Conservation (phyloP, 2,888 invertebrate genomes). For the Desoria tigrina region DNA sequence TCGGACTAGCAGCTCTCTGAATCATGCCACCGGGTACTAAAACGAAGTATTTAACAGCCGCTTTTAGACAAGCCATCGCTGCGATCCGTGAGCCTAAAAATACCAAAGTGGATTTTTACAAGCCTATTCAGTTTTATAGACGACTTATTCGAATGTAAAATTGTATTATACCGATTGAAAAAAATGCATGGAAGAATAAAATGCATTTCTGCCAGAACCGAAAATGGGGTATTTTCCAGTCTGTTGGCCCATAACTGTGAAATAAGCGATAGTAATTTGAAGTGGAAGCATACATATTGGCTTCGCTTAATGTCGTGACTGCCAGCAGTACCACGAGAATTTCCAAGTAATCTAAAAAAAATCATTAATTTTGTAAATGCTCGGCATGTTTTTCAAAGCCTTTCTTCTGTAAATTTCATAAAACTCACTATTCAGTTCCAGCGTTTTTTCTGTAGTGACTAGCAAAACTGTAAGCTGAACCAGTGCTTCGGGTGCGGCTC, state of each 20-base stretch:
- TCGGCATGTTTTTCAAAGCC: background rate
- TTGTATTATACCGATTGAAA: slow-evolving; percentile 39
- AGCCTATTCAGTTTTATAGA: background rate
- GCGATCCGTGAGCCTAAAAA: slow-evolving; percentile 42
- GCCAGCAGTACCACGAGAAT: slow-evolving; percentile 44
- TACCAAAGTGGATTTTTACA: too few relatives aligned
- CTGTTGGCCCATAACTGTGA: slow-evolving; percentile 33
- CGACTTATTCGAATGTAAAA: background rate
- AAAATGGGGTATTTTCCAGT: slow-evolving; percentile 45
- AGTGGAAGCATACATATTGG: slow-evolving; percentile 42
- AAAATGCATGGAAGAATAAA: slow-evolving; percentile 47
- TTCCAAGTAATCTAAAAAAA: slow-evolving; percentile 41
- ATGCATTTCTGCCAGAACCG: slow-evolving; percentile 43
- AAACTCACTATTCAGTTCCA: slow-evolving; percentile 21
- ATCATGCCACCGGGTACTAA: background rate
- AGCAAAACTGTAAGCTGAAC: slow-evolving; percentile 46
- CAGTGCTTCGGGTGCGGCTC: slow-evolving; percentile 48
- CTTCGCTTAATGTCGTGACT: slow-evolving; percentile 46
- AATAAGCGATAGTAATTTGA: slow-evolving; percentile 47
- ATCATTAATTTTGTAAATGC: background rate
- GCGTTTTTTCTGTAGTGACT: slow-evolving; percentile 16
- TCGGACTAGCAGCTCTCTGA: background rate
- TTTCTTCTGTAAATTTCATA: background rate
- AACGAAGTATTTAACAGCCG: slow-evolving; percentile 32
- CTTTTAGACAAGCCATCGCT: slow-evolving; percentile 41